Base-by-base conservation (phyloP, 2,888 invertebrate genomes). In the Coenonympha arcania region DNA sequence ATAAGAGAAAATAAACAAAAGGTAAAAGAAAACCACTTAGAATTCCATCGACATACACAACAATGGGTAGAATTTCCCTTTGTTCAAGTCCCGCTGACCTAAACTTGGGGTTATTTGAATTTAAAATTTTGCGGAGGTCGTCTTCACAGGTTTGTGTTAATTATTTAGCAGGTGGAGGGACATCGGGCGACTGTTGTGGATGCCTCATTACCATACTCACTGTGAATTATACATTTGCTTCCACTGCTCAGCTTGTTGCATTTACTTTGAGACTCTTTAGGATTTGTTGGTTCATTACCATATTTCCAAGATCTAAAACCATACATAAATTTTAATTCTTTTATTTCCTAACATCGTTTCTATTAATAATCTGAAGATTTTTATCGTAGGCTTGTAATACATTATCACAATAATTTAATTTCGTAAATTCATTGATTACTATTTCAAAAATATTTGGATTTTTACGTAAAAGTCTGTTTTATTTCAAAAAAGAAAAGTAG, bases 91-190 rank as follows among this genome's bases (percentile, higher is more conserved):
- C 56, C 58, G 56, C 60, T 61, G 65, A 61, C 63, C 60, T 55
- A 57, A 76, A 78, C 71, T 77, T 74, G 56, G 56, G 50, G 48
- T 28, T 37, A 81, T 82, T 79, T 80, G 71, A 79, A 83, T 81
- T 81, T 82, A 73, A 83, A 82, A 84, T 84, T 24, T 67, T 62
- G 61, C 60, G 57, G 74, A 79, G 74, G 73, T 73, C 76, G 56
- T 62, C 71, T 69, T 67, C 62, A 63, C 61, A 24, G 31, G 61
- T 62, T 64, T 60, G 69, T 76, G 79, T 79, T 81, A 80, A 83
- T 84, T 82, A 75, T 76, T 77, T 75, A 69, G 60, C 61, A 69
- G 69, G 66, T 58, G 60, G 58, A 54, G 59, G 54, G 67, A 65
- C 79, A 79, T 75, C 81, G 77, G 81, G 62, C 67, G 68, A 55